These are phyloP conservation scores for Chrysodeixis includens DNA, from an alignment of 2,888 invertebrate species.

Conservation along the genomic window DNA sequence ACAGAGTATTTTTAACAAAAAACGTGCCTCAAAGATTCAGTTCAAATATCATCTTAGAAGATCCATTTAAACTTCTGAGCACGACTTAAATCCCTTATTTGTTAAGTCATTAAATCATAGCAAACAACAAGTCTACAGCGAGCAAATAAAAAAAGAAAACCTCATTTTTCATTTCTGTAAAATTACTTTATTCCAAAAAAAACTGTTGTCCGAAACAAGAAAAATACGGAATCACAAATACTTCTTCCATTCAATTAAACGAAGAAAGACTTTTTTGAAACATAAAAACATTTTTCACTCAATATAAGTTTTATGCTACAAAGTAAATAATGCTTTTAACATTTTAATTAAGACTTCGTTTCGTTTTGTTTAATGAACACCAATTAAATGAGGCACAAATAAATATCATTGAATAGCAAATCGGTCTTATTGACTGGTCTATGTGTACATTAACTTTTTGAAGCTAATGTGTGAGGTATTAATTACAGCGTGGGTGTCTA, in stretches of 20 bases:
- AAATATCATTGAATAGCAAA: slow-evolving; percentile 13
- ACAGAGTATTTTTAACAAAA: not conserved
- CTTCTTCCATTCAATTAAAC: not conserved
- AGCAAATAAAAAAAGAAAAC: not conserved
- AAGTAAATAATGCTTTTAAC: not conserved
- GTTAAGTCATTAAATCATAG: not conserved
- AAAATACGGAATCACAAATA: not conserved
- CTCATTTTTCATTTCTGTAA: not conserved
- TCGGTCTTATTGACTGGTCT: not conserved
- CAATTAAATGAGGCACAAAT: not conserved
- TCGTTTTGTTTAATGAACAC: not conserved
- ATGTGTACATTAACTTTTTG: not conserved
- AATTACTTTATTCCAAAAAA: slow-evolving; percentile 1
- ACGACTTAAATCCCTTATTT: not conserved
- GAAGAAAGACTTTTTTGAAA: not conserved
- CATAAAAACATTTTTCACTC: not conserved
- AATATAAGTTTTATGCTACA: not conserved
- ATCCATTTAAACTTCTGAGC: slow-evolving; percentile 3
- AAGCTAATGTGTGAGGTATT: not conserved
- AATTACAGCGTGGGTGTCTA: not conserved
- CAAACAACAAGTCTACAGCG: too few species aligned
- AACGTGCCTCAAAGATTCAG: not conserved
- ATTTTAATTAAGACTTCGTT: slow-evolving; percentile 18
- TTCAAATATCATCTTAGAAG: not conserved
- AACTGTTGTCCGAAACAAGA: not conserved